phyloP scores from a whole-genome alignment of 92 coral and sea anemone species.

The Phenganax marumi region DNA sequence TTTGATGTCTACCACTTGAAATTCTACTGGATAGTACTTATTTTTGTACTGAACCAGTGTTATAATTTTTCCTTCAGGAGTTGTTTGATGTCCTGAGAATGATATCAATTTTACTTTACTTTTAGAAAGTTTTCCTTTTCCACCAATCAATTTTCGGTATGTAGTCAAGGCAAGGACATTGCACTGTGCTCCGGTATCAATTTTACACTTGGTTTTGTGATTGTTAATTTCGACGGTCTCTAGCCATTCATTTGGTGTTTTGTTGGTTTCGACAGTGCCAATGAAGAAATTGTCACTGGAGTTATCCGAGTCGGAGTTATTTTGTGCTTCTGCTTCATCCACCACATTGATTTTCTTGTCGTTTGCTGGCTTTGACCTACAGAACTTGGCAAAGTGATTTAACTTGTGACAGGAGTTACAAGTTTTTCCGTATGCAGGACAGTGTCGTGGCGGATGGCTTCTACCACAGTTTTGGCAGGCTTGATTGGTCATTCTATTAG shows the following conservation, averaged over 20 bases:
- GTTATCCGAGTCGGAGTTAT: constrained; percentile 25
- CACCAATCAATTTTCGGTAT: constrained; percentile 27
- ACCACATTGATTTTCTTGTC: background rate
- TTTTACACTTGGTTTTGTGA: too few relatives aligned
- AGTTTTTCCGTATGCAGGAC: too few relatives aligned
- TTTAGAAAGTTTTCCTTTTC: too few relatives aligned
- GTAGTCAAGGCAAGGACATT: constrained; percentile 13
- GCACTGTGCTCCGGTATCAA: constrained; percentile 54
- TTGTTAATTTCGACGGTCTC: constrained; percentile 45
- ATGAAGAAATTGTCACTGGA: too few relatives aligned
- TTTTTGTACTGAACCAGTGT: constrained; percentile 22
- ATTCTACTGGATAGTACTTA: constrained; percentile 50
- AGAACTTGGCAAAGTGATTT: too few relatives aligned
- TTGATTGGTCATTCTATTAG: background rate
- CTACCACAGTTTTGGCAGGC: background rate
- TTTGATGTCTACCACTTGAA: constrained; percentile 44
- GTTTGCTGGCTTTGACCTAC: background rate
- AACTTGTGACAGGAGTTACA: too few relatives aligned
- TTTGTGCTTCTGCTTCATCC: constrained; percentile 15
- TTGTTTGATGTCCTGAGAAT: constrained; percentile 41
- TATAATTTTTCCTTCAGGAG: constrained; percentile 37
- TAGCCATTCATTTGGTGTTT: constrained; percentile 41
- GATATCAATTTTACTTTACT: constrained; percentile 55
- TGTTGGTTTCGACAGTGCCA: constrained; percentile 9
- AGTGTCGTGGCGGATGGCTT: constrained; percentile 13